A percentile compares a stretch with the other conserved stretches of the same genome.
These are phyloP conservation scores for Drosophila trichaetosa DNA, from an alignment of 2,888 invertebrate genomes.

Conservation along the genomic window DNA sequence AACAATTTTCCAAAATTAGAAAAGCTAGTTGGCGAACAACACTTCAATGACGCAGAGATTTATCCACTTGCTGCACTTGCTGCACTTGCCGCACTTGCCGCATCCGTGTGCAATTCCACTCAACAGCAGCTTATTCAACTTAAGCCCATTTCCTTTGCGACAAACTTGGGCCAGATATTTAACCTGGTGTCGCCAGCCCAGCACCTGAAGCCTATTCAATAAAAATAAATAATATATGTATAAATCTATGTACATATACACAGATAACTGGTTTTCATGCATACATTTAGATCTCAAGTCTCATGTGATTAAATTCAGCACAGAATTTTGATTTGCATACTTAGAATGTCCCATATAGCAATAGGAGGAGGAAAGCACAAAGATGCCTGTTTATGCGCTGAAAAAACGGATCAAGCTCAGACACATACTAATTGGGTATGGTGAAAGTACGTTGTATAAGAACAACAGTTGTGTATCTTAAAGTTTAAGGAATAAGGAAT, in stretches of 20 bases:
- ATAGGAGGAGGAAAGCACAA: neutral
- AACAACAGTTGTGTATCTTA: neutral
- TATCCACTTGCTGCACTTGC: constrained; percentile 23
- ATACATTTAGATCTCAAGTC: neutral
- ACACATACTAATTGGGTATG: neutral
- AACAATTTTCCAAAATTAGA: neutral
- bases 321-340: neutral
- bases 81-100: neutral
- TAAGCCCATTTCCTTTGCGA: constrained; percentile 17
- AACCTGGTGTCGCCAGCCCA: constrained; percentile 13
- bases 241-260: neutral
- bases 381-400: neutral
- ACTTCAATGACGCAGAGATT: constrained; percentile 1
- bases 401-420: neutral
- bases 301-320: neutral
- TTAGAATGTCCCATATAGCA: neutral
- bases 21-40: neutral
- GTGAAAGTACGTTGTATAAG: neutral
- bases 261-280: neutral
- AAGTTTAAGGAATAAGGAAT: neutral
- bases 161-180: constrained; percentile 25
- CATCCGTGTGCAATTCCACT: constrained; percentile 25
- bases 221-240: too few relatives aligned
- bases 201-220: neutral
- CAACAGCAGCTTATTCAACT: neutral